These are phyloP conservation scores for Brachypteracias leptosomus DNA, from an alignment of 2,113 vertebrate species.

Conservation along the genomic window DNA sequence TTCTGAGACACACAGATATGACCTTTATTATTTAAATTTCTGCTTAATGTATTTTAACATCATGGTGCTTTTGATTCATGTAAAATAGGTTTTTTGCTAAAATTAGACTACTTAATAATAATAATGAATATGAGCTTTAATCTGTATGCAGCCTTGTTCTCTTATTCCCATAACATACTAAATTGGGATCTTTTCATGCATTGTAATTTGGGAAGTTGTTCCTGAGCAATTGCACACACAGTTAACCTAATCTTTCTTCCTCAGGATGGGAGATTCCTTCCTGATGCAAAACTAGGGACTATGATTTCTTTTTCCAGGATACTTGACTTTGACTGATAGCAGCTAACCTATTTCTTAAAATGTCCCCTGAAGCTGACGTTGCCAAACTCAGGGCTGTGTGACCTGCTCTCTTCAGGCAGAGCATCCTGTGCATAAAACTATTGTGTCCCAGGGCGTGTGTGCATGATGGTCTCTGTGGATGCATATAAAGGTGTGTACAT, in stretches of 20 bases:
- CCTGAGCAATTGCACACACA: conserved; percentile 51
- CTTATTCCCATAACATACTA: conserved; percentile 62
- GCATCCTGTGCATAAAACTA: conserved; percentile 81
- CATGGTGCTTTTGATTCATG: conserved; percentile 40
- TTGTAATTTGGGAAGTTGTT: conserved; percentile 68
- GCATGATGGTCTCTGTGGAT: background rate
- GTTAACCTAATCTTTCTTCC: conserved; percentile 77
- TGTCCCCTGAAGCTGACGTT: background rate
- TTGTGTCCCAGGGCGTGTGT: conserved; percentile 64
- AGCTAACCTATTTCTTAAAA: conserved; percentile 63
- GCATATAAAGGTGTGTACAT: background rate
- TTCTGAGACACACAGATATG: conserved; percentile 26
- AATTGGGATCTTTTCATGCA: conserved; percentile 53
- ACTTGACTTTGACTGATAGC: conserved; percentile 74
- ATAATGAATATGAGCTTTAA: conserved; percentile 71
- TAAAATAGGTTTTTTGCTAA: conserved; percentile 60
- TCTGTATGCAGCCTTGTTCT: conserved; percentile 49
- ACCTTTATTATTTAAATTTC: conserved; percentile 71
- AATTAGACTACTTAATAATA: conserved; percentile 74
- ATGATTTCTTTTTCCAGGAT: conserved; percentile 79
- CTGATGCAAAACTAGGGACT: conserved; percentile 67
- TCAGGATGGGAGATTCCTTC: conserved; percentile 84
- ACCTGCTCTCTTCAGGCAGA: conserved; percentile 52
- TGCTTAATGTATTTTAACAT: conserved; percentile 54
- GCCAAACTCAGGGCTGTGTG: conserved; percentile 30